A percentile compares a stretch with the other conserved stretches of the same genome.
Evolutionary conservation across 2,888 invertebrate genomes (phyloP).

Genomic region (Glyphotaelius pellucidus): DNA sequence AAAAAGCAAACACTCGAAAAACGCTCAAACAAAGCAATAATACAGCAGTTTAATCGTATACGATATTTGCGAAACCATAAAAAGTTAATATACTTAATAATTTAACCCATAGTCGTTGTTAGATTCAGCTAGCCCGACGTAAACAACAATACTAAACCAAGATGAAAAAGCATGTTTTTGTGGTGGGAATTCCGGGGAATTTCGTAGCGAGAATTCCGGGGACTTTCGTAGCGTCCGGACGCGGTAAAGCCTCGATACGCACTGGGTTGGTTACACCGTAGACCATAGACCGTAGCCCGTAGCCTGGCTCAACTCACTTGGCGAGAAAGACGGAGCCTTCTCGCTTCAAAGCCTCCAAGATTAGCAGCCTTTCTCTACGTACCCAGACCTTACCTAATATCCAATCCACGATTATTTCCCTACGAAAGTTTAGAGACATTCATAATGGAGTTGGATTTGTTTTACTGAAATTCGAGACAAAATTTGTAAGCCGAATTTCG

Average conservation of each 20-base stretch:
- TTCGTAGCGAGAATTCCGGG: not conserved
- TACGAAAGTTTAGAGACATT: conserved; percentile 23
- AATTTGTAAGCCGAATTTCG: not conserved
- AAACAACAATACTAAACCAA: not conserved
- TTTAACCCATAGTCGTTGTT: not conserved
- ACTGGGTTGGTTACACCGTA: conserved; percentile 8
- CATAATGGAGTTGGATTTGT: conserved; percentile 37
- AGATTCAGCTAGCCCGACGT: not conserved
- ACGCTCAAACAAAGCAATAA: not conserved
- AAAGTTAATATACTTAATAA: not conserved
- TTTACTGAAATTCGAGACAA: not conserved
- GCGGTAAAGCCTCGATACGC: conserved; percentile 18
- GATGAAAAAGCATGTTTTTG: not conserved
- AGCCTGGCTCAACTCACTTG: conserved; percentile 22
- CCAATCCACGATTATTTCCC: not conserved
- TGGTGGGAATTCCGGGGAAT: not conserved
- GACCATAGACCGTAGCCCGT: not conserved
- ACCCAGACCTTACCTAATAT: conserved; percentile 16
- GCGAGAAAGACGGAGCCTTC: conserved; percentile 4
- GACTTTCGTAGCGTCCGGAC: conserved; percentile 12
- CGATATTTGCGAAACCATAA: not conserved
- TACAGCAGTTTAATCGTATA: not conserved
- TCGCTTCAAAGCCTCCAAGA: not conserved
- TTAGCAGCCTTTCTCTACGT: not conserved
- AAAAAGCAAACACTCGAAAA: not conserved